phyloP scores from a whole-genome alignment of 1,140 invertebrate genomes.

The Bombus pascuorum region DNA sequence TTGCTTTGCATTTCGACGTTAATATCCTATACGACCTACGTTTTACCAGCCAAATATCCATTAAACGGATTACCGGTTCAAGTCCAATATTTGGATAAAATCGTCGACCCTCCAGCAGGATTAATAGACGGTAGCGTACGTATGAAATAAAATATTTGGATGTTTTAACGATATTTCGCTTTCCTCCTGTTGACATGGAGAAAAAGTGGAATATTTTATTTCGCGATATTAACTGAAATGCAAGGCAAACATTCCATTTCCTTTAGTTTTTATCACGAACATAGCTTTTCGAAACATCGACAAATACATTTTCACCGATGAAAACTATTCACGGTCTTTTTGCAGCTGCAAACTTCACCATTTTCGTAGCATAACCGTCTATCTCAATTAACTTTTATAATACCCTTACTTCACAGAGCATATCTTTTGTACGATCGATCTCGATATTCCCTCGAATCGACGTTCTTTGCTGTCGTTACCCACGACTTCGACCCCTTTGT shows the following conservation, averaged over 20 bases:
- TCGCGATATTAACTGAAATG: conserved; percentile 28
- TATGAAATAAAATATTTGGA: conserved; percentile 44
- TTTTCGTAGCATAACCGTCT: neutral
- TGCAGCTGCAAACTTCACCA: neutral
- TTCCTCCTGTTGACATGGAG: conserved; percentile 1
- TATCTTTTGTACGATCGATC: neutral
- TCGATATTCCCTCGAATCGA: neutral
- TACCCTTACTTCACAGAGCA: neutral
- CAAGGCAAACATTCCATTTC: conserved; percentile 2
- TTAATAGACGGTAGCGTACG: conserved; percentile 35
- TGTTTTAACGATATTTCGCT: conserved; percentile 30
- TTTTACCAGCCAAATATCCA: conserved; percentile 63
- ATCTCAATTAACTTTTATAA: neutral
- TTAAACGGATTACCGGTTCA: conserved; percentile 58
- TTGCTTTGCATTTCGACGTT: conserved; percentile 43
- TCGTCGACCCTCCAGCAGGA: conserved; percentile 38
- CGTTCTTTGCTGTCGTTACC: neutral
- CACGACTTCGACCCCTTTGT: neutral
- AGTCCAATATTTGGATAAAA: conserved; percentile 64
- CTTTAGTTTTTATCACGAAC: neutral
- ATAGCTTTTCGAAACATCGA: neutral
- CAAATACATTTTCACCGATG: too few relatives aligned
- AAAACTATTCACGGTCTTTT: conserved; percentile 4
- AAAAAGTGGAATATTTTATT: neutral
- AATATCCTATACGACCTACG: conserved; percentile 43